These are phyloP conservation scores for Laothoe populi DNA, from an alignment of 2,888 invertebrate species.

Conservation along the genomic window DNA sequence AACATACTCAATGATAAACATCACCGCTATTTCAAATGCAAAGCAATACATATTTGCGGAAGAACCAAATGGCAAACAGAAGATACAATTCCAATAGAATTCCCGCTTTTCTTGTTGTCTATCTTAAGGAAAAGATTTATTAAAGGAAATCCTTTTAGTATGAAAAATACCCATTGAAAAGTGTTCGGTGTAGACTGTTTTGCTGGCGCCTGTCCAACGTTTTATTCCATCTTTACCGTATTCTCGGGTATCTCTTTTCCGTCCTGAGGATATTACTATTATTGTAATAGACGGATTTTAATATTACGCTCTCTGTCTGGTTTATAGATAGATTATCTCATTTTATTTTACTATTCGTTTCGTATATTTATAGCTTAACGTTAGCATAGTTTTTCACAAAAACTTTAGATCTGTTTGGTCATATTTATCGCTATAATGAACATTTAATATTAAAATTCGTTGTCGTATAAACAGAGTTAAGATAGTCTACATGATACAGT, in stretches of 20 bases:
- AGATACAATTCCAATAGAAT: not conserved
- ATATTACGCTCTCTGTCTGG: not conserved
- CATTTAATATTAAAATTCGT: no score
- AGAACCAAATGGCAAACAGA: not conserved
- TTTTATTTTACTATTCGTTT: not conserved
- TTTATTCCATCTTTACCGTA: constrained; percentile 6
- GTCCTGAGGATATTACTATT: constrained; percentile 10
- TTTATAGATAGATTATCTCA: no score
- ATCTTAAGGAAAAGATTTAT: not conserved
- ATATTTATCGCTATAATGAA: no score
- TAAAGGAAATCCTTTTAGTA: constrained; percentile 18
- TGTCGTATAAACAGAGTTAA: no score
- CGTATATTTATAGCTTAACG: no score
- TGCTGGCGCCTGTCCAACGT: constrained; percentile 18
- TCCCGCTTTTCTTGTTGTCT: not conserved
- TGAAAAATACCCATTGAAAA: constrained; percentile 16
- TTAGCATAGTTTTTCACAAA: no score
- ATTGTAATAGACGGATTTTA: not conserved
- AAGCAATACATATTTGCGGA: not conserved
- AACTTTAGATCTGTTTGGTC: no score
- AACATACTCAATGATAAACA: no score
- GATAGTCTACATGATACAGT: no score
- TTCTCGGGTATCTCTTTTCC: not conserved
- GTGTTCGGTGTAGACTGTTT: constrained; percentile 5
- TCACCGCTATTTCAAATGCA: not conserved